Base-by-base conservation (phyloP, 2,888 invertebrate genomes). In the Orthosia cruda region DNA sequence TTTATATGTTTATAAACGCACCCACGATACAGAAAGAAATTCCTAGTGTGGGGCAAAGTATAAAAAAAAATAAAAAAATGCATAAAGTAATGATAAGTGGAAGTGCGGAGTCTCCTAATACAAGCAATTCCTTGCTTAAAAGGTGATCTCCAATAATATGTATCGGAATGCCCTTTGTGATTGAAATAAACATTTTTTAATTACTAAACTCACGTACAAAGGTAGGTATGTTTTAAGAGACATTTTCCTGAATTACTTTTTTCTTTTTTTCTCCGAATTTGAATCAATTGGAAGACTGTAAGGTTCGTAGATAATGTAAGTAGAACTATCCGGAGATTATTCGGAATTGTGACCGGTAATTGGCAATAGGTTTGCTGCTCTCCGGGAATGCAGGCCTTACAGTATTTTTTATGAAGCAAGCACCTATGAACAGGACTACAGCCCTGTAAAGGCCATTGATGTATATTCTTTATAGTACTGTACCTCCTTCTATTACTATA, bases 161-260 rank as follows among this genome's bases (percentile, higher is more conserved):
- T n/a, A n/a, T n/a, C n/a, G n/a, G n/a, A n/a, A n/a, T n/a, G n/a
- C n/a, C n/a, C n/a, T n/a, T n/a, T n/a, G n/a, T n/a, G n/a, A n/a
- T n/a, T n/a, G n/a, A n/a, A n/a, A n/a, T n/a, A n/a, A n/a, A n/a
- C n/a, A n/a, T n/a, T n/a, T n/a, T n/a, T n/a, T n/a, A n/a, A n/a
- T n/a, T 64, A 72, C 57, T 63, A 64, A 61, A 70, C 58, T 68
- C 50, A 54, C 18, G 59, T 70, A 49, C 66, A 69, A 26, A 57
- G 23, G 62, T 52, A 57, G n/a, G 62, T 52, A 57, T 57, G 65
- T 50, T 69, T 63, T 54, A 0, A 47, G 16, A 55, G 49, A 64
- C 1, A 18, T 18, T 55, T 50, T 47, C 15, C 23, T 55, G n/a
- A 7, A 4, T 47, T 49, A 7, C 23, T 4, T 26, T 45, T 50